Evolutionary conservation across 1,140 invertebrate species (phyloP), one percentile per base, ranked within the genome.

Genomic region (Asbolus verrucosus): DNA sequence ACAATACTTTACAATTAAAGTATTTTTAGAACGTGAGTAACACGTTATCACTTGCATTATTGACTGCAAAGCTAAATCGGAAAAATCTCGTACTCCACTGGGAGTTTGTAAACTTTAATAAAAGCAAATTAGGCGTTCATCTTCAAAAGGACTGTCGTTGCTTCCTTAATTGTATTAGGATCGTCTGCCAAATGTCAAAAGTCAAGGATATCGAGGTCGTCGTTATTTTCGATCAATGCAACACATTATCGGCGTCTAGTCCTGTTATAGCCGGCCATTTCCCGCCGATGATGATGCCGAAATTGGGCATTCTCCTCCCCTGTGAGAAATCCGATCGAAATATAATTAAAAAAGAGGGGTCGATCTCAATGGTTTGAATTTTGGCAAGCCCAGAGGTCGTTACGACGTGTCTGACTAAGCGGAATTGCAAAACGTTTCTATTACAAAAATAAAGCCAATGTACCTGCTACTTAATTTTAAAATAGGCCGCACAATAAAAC

Each of bases 361-460:
- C 46, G 46, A 16, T 24, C 6, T 30, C 14, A 24, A 54, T 54
- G 21, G 21, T 27, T 14, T 13, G 30, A 13, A 13, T 27, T 38
- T 63, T 63, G 61, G 61, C 61, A 62, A 11, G 19, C n/a, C 14
- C n/a, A n/a, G n/a, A n/a, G 41, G 2, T 18, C 18, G 21, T 24
- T 39, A 21, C 33, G n/a, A 8, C 6, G n/a, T 2, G 11, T 27
- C 61, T 63, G 61, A 63, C 61, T 63, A 63, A 63, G 61, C 61
- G 16, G 41, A 33, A 63, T 39, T 41, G 36, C 61, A 63, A 63
- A 63, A 63, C 61, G 5, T 39, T 63, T 16, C 33, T 18, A 63
- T 63, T 63, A 33, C 39, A 13, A 63, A 63, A 63, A 63, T 63
- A 63, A 63, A 63, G 39, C 39, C 46, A 27, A 63, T 63, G 21